Conservation (phyloP, 1,140 invertebrate genomes). For the Philopotamus ludificatus region DNA sequence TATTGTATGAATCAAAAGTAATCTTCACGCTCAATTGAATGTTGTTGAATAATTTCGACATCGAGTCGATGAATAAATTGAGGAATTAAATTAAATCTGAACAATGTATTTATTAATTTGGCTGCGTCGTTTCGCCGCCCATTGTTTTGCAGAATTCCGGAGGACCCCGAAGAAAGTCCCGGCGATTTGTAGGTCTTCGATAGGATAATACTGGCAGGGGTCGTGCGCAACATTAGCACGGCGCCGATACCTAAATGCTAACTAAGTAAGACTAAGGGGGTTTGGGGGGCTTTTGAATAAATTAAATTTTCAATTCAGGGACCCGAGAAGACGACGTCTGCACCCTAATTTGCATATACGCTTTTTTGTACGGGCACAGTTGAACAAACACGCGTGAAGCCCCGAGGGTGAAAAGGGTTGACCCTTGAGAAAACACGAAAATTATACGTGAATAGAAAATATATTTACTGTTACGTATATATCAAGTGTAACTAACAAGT, state of each 20-base stretch:
- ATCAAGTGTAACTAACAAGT: too few species aligned
- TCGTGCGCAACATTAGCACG: slow-evolving; percentile 17
- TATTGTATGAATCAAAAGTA: too few species aligned
- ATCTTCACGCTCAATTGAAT: too few species aligned
- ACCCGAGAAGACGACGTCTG: background rate
- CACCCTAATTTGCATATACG: slow-evolving; percentile 17
- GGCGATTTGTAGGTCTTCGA: slow-evolving; percentile 15
- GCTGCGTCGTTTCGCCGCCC: background rate
- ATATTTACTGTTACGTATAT: background rate
- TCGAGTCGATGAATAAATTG: too few species aligned
- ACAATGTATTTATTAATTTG: too few species aligned
- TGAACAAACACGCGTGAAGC: background rate
- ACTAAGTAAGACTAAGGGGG: too few species aligned
- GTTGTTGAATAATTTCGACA: too few species aligned
- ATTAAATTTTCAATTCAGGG: slow-evolving; percentile 27
- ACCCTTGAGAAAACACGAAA: background rate
- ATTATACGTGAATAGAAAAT: background rate
- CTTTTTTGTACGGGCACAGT: slow-evolving; percentile 5
- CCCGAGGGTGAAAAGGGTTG: too few species aligned
- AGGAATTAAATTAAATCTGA: too few species aligned
- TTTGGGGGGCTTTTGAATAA: slow-evolving; percentile 26
- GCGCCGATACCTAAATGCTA: slow-evolving; percentile 28
- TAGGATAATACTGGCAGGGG: background rate
- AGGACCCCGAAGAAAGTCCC: background rate
- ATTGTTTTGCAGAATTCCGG: background rate